Percentiles rank a stretch among this genome's conserved stretches.
These are phyloP conservation scores for Heliocidaris erythrogramma DNA, from an alignment of 35 echinoderm and acorn worm species.

Conservation along the genomic window DNA sequence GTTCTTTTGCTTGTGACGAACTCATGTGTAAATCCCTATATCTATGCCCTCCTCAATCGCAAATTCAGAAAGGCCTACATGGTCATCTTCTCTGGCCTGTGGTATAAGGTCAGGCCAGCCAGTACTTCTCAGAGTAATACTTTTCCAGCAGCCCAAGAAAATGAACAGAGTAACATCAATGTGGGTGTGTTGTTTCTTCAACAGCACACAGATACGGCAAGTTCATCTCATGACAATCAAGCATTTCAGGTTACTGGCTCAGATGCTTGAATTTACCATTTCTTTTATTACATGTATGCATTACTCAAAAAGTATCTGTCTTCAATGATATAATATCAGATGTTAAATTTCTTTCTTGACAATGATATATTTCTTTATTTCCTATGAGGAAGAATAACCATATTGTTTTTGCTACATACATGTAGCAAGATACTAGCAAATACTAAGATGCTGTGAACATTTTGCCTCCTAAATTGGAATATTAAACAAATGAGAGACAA, in stretches of 20 bases:
- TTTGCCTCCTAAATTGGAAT: too few species aligned
- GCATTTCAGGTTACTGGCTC: background rate
- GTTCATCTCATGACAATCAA: slow-evolving; percentile 4
- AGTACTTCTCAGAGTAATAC: slow-evolving; percentile 5
- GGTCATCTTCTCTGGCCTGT: slow-evolving; percentile 6
- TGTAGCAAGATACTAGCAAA: too few species aligned
- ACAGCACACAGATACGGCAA: slow-evolving; percentile 6
- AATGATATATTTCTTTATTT: background rate
- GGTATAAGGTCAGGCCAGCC: slow-evolving; percentile 14
- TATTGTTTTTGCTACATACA: too few species aligned
- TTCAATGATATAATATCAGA: background rate
- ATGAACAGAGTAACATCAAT: slow-evolving; percentile 28
- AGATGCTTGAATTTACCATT: background rate
- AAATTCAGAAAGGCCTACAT: slow-evolving; percentile 6
- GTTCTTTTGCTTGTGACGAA: slow-evolving; percentile 31
- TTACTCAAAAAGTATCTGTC: background rate
- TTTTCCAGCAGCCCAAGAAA: background rate
- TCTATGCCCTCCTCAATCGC: slow-evolving; percentile 37
- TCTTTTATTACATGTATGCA: background rate
- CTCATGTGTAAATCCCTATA: slow-evolving; percentile 40
- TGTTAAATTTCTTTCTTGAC: background rate
- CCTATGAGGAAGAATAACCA: background rate
- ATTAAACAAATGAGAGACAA: too few species aligned
- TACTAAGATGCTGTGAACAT: too few species aligned
- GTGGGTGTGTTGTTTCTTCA: background rate